These are phyloP conservation scores for Xylocampa areola DNA, from an alignment of 2,888 invertebrate genomes.

Conservation along the genomic window DNA sequence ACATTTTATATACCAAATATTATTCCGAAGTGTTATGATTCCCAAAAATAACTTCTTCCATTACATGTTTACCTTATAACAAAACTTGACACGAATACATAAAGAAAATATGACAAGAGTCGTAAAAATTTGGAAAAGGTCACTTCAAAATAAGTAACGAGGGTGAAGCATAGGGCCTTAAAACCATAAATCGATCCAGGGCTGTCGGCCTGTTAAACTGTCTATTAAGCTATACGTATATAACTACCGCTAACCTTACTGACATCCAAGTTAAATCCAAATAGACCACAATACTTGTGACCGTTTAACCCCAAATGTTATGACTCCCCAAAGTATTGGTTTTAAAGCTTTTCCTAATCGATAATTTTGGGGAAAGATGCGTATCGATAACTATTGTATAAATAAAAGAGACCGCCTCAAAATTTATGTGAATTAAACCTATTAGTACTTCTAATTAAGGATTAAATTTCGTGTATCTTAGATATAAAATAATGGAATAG, in stretches of 20 bases:
- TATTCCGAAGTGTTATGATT: no score
- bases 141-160: constrained; percentile 24
- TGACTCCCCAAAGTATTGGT: constrained; percentile 10
- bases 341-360: constrained; percentile 25
- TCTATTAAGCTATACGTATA: constrained; percentile 8
- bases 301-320: constrained; percentile 33
- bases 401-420: no score
- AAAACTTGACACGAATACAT: constrained; percentile 16
- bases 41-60: no score
- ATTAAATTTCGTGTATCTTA: no score
- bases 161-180: constrained; percentile 15
- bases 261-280: constrained; percentile 39
- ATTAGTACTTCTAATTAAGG: no score
- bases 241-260: constrained; percentile 13
- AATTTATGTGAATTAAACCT: no score
- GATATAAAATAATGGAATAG: no score
- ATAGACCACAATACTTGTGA: no score
- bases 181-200: constrained; percentile 38
- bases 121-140: constrained; percentile 6
- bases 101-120: background rate
- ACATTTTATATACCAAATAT: no score
- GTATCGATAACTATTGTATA: no score
- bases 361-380: constrained; percentile 4
- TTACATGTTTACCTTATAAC: background rate
- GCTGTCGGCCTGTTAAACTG: constrained; percentile 6